A percentile compares a stretch with the other conserved stretches of the same genome.
Conservation (phyloP, 2,797 vertebrate species). For the Acanthiza pusilla region DNA sequence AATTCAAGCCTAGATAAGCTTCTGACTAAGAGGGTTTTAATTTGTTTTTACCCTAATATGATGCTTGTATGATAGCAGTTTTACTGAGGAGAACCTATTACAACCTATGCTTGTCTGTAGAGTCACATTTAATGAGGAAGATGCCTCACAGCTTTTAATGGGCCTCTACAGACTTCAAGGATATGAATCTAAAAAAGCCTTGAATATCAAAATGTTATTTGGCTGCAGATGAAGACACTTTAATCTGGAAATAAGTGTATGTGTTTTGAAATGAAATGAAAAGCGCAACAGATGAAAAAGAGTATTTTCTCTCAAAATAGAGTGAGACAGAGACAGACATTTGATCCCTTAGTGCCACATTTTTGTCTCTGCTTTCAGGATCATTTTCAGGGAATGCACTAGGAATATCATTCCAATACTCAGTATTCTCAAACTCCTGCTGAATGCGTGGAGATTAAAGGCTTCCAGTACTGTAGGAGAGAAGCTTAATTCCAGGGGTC, state of each 20-base stretch:
- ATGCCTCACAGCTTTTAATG: not conserved
- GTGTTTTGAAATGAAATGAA: constrained; percentile 2
- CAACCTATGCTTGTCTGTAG: not conserved
- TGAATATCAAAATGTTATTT: not conserved
- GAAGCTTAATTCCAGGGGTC: not conserved
- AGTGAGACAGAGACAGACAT: not conserved
- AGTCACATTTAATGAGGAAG: not conserved
- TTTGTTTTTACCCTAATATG: not conserved
- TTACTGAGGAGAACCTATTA: not conserved
- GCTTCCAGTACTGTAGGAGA: not conserved
- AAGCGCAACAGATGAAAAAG: not conserved
- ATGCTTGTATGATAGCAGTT: not conserved
- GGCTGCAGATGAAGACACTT: not conserved
- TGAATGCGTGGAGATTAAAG: not conserved
- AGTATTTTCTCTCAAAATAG: not conserved
- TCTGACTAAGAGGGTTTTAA: constrained; percentile 4
- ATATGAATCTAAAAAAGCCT: not conserved
- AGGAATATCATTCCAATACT: not conserved
- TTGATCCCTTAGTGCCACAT: not conserved
- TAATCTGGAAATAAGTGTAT: not conserved
- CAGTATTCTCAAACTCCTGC: not conserved
- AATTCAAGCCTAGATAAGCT: constrained; percentile 38
- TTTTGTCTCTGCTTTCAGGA: not conserved
- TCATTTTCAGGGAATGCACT: not conserved
- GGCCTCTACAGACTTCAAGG: not conserved